Evolutionary conservation across 2,888 invertebrate species (phyloP).

Genomic region (Xanthorhoe spadicearia): DNA sequence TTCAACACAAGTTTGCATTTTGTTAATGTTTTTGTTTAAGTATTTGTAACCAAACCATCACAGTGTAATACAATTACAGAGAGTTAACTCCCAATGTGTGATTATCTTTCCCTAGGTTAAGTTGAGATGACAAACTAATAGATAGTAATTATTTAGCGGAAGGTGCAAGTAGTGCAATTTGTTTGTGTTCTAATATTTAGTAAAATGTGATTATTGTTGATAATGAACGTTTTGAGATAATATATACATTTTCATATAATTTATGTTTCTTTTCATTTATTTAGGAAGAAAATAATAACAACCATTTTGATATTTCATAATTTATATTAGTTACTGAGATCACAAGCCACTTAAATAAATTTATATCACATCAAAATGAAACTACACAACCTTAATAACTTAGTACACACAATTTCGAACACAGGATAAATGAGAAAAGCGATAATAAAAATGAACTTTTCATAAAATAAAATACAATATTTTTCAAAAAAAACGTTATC

Average conservation of each 20-base stretch:
- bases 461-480: conserved; percentile 38
- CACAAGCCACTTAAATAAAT: conserved; percentile 75
- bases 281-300: conserved; percentile 27
- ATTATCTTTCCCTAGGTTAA: conserved; percentile 41
- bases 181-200: conserved; percentile 61
- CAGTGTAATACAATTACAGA: conserved; percentile 33
- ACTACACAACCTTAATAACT: conserved; percentile 50
- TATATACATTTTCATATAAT: conserved; percentile 62
- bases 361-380: conserved; percentile 61
- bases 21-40: conserved; percentile 8
- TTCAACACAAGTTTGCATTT: conserved; percentile 14
- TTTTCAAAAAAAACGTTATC: conserved; percentile 25
- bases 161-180: conserved; percentile 64
- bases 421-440: conserved; percentile 21
- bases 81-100: conserved; percentile 39
- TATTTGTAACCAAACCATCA: conserved; percentile 24
- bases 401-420: conserved; percentile 38
- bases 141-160: conserved; percentile 41
- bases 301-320: conserved; percentile 57
- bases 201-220: conserved; percentile 74
- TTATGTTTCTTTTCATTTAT: conserved; percentile 36
- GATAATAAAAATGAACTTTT: conserved; percentile 25
- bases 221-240: conserved; percentile 72
- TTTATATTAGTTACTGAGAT: conserved; percentile 76
- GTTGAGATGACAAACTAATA: conserved; percentile 40